Evolutionary conservation across 2,797 vertebrate genomes (phyloP), one percentile per base, ranked within the genome.

Genomic region (Allobates femoralis): DNA sequence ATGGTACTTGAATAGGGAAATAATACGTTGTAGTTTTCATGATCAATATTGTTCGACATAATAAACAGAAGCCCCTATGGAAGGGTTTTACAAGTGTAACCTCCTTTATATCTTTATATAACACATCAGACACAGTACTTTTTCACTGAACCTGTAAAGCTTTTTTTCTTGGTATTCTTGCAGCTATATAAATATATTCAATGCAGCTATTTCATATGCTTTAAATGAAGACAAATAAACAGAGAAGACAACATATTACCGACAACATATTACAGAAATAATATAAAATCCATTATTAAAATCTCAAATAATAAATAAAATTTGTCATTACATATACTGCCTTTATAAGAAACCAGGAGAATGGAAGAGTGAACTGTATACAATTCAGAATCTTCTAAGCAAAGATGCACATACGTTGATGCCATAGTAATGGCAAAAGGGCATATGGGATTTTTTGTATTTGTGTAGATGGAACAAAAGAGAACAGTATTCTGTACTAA

Each of bases 1-100:
- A n/a, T n/a, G n/a, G 18, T 80, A 41, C 60, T 80, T 10, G n/a
- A 51, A 66, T 26, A 32, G 32, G 28, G 26, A 69, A 55, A 26
- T 69, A 28, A 18, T 50, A 53, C 46, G 34, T 55, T 53, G 28
- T 55, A 55, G 18, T 34, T 55, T 14, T 53, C 16, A 69, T 51
- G 19, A 67, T 81, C 79, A 66, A 81, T 67, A 51, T 23, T 28
- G 26, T 28, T 81, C 55, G 19, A 69, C 64, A 34, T 81, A 55
- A 23, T 69, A 69, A 55, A 67, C 50, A n/a, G 28, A 71, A 71
- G 26, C 26, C 41, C 26, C 60, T 21, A 26, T 51, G 60, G 60
- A 46, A 50, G n/a, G 32, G 55, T 79, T 60, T 51, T 62, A 79
- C 77, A 46, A 41, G 41, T 51, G 26, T 50, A 66, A 7, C 28